Base-by-base conservation (phyloP, 2,797 vertebrate species). In the Gallinago stenura region DNA sequence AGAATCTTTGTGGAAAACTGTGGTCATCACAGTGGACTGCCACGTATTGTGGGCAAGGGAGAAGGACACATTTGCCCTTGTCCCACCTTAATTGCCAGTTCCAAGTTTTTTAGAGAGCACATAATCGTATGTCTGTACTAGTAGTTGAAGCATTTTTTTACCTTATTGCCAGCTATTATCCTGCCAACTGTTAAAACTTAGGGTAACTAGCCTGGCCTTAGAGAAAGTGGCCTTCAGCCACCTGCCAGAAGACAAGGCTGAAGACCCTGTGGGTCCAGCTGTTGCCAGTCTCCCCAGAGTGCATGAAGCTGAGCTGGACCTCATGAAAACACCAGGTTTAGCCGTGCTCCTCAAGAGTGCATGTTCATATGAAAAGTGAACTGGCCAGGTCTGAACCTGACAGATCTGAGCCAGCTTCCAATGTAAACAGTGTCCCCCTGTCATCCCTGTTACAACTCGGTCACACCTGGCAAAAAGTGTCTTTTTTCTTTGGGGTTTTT, bases 1-100 rank as follows among this genome's bases (percentile, higher is more conserved):
- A 64, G n/a, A 85, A 75, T 66, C 43, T 70, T 69, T 41, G 26
- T 61, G 53, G 45, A 70, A 79, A 43, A 15, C 57, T 54, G 11
- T 1, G 2, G 39, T n/a, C 50, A 30, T 57, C 50, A 6, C 54
- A 53, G 50, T 0, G 1, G 21, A 56, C 37, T 2, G 0, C 10
- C 41, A 16, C 5, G 0, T 62, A 7, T 31, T 78, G 18, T 41
- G 54, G 61, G 18, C 37, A 41, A 33, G 43, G 17, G 9, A 7
- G 6, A 51, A 76, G 12, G 19, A 31, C 39, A 12, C 1, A 0
- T 19, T 43, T 76, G 45, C 66, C 35, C 22, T 62, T 60, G 35
- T 57, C 54, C 35, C 28, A 69, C 35, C 39, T 51, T 9, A 33
- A 65, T 15, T 39, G 19, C 30, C 33, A 51, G 15, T 62, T 90